Base-by-base conservation (phyloP, 2,113 vertebrate species). In the Psammodynastes pulverulentus region DNA sequence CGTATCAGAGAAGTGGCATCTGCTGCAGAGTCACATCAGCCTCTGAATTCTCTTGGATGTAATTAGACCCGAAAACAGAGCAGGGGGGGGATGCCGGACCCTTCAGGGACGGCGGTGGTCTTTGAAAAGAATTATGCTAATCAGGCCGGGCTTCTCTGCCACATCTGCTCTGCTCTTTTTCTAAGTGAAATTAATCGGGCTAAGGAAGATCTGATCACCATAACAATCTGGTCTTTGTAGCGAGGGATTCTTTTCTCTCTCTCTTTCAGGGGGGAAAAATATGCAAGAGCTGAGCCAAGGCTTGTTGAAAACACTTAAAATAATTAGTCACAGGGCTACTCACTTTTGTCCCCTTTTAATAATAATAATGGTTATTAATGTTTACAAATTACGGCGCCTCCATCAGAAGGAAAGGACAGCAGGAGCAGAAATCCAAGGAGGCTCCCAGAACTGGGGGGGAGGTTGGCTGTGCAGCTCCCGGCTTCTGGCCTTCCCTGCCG, bases 261-360 rank as follows among this genome's bases (percentile, higher is more conserved):
- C 7, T 49, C 43, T 43, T 21, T 54, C 23, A 43, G 12, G 58
- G 29, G 29, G 23, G 34, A 24, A 53, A 87, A 96, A 96, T 92
- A 95, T 96, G 96, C 96, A 97, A 97, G 97, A 98, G 96, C 72
- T 94, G 96, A 97, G 97, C 97, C 95, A 96, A 84, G 94, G 95
- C 97, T 97, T 96, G 84, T 97, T 97, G 96, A 96, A 96, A 98
- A 97, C 97, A 96, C 97, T 98, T 97, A 89, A 95, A 96, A 97
- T 97, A 97, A 98, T 98, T 98, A 97, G 97, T 96, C 96, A 96
- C 96, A 96, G 97, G 97, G 97, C 96, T 94, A 96, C 96, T 97
- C 1, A 84, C 97, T 97, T 96, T 96, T 97, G 96, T 97, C 94
- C 95, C 95, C 96, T 97, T 97, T 96, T 97, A 97, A 97, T 95